Conservation (phyloP, 2,888 invertebrate species). For the Hybos culiciformis region DNA sequence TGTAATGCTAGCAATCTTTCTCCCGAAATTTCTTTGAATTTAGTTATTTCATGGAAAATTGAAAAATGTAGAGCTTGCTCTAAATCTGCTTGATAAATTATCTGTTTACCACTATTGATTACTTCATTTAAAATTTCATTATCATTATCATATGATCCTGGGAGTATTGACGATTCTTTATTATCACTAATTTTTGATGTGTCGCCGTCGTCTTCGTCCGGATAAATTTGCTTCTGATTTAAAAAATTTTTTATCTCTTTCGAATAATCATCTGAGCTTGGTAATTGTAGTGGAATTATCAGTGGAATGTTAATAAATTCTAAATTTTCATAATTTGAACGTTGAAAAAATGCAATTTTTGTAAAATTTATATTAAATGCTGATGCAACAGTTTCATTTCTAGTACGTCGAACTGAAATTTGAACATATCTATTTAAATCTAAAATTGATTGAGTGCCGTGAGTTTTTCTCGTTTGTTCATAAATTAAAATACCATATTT, state of each 20-base stretch:
- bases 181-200: background rate
- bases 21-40: conserved; percentile 51
- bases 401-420: conserved; percentile 44
- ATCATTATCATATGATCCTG: conserved; percentile 8
- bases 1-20: conserved; percentile 60
- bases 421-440: conserved; percentile 46
- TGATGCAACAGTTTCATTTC: conserved; percentile 20
- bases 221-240: too few species aligned
- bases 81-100: conserved; percentile 73
- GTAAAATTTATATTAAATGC: conserved; percentile 24
- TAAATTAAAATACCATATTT: conserved; percentile 51
- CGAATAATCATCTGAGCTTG: background rate
- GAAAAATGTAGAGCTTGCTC: conserved; percentile 76
- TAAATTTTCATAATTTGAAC: conserved; percentile 27
- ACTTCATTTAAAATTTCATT: conserved; percentile 21
- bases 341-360: conserved; percentile 14
- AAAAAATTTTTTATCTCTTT: too few species aligned
- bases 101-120: conserved; percentile 32
- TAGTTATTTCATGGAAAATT: conserved; percentile 69
- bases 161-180: conserved; percentile 1
- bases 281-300: background rate
- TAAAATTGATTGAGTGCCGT: conserved; percentile 32
- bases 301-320: background rate
- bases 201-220: background rate
- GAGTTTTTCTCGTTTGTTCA: conserved; percentile 46